These are phyloP conservation scores for Neomonachus schauinslandi DNA, from an alignment of 2,113 vertebrate genomes.

Conservation along the genomic window DNA sequence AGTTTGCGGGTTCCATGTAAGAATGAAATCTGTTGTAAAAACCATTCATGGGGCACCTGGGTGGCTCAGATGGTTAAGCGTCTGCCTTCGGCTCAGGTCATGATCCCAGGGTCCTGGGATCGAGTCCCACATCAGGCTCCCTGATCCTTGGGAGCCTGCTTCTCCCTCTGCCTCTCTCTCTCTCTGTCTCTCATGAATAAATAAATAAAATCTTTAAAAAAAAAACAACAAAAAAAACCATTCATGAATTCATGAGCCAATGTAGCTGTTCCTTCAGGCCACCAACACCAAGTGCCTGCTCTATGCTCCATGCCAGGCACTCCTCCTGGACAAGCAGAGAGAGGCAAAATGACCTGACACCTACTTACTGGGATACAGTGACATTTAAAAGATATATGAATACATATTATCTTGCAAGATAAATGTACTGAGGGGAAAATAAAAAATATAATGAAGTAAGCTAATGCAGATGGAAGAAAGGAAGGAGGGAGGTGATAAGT, in stretches of 20 bases:
- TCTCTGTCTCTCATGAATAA: too few relatives aligned
- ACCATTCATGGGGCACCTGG: background rate
- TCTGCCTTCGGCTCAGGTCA: too few relatives aligned
- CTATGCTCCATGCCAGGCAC: background rate
- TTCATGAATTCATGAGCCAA: conserved; percentile 9
- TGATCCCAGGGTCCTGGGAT: too few relatives aligned
- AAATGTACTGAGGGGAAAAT: background rate
- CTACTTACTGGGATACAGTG: background rate
- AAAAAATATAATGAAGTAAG: background rate
- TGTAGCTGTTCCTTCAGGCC: background rate
- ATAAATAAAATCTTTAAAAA: too few relatives aligned
- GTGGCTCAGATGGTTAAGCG: too few relatives aligned
- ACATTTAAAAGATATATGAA: background rate
- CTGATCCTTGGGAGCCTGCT: too few relatives aligned
- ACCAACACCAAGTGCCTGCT: background rate
- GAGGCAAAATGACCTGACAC: background rate
- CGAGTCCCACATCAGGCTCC: too few relatives aligned
- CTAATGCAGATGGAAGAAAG: background rate
- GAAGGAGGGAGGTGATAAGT: too few relatives aligned
- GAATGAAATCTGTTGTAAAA: conserved; percentile 28
- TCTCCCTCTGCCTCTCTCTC: too few relatives aligned
- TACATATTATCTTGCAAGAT: background rate
- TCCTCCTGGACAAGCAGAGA: background rate
- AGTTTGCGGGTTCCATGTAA: background rate
- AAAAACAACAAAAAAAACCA: background rate